Conservation (phyloP, 2,888 invertebrate genomes). For the Agrotis clavis region DNA sequence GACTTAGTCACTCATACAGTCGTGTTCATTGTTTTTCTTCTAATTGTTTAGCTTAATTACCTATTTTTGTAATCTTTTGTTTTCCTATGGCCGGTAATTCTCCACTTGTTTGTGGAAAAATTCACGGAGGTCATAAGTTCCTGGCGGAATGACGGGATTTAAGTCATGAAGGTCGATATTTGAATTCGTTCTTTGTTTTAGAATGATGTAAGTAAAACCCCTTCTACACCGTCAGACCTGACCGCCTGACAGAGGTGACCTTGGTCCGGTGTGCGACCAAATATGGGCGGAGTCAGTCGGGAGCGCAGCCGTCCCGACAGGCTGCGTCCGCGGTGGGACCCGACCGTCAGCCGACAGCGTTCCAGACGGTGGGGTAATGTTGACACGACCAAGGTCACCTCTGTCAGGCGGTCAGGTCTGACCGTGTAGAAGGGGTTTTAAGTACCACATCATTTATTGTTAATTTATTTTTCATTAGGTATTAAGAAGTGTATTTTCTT, state of each 20-base stretch:
- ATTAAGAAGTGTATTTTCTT: conserved; percentile 3
- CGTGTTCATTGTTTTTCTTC: conserved; percentile 34
- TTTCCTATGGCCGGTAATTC: conserved; percentile 3
- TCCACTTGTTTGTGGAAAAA: neutral
- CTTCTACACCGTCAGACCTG: no score
- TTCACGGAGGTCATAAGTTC: neutral
- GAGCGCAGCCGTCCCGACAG: no score
- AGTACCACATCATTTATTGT: conserved; percentile 12
- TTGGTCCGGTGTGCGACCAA: no score
- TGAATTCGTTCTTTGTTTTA: neutral
- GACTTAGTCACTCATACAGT: conserved; percentile 7
- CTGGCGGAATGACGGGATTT: neutral
- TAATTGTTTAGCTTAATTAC: conserved; percentile 32
- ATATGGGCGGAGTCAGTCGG: no score
- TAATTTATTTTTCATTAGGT: neutral
- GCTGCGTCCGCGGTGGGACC: no score
- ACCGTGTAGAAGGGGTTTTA: no score
- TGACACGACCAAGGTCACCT: no score
- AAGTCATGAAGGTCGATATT: neutral
- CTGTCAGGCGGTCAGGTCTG: no score
- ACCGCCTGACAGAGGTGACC: no score
- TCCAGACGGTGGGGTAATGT: no score
- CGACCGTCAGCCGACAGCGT: no score
- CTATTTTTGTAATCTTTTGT: conserved; percentile 17
- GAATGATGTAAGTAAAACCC: neutral